Conservation (phyloP, 1,140 invertebrate species). For the Venustaconcha ellipsiformis region DNA sequence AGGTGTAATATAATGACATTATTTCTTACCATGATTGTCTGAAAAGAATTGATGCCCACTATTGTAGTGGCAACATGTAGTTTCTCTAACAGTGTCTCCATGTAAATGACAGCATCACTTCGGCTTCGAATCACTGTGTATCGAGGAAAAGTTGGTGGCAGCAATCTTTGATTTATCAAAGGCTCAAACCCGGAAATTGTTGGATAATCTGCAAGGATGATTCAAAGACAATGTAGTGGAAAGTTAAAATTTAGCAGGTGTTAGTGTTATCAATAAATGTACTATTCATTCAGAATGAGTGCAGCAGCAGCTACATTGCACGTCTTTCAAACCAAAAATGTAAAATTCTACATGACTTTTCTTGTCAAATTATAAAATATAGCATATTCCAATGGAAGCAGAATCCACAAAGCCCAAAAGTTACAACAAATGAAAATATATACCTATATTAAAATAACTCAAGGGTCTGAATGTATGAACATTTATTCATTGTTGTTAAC, state of each 20-base stretch:
- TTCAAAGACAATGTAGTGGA: not conserved
- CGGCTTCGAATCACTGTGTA: slow-evolving; percentile 93
- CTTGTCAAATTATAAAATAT: too few relatives aligned
- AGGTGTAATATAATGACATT: too few relatives aligned
- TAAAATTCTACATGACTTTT: too few relatives aligned
- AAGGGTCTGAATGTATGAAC: too few relatives aligned
- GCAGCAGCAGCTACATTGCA: not conserved
- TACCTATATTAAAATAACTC: too few relatives aligned
- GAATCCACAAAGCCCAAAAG: too few relatives aligned
- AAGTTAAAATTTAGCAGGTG: not conserved
- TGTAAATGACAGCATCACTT: slow-evolving; percentile 85
- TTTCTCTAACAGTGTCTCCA: slow-evolving; percentile 78
- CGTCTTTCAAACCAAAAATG: too few relatives aligned
- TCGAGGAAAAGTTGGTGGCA: slow-evolving; percentile 97
- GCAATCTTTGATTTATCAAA: slow-evolving; percentile 91
- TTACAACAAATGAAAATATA: too few relatives aligned
- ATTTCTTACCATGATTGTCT: too few relatives aligned
- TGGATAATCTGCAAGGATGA: slow-evolving; percentile 56
- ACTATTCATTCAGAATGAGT: not conserved
- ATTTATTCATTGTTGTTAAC: too few relatives aligned
- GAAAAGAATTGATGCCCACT: slow-evolving; percentile 46
- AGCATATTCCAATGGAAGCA: too few relatives aligned
- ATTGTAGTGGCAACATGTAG: slow-evolving; percentile 87
- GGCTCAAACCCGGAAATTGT: slow-evolving; percentile 86
- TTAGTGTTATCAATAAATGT: not conserved